A percentile compares a stretch with the other conserved stretches of the same genome.
phyloP scores from a whole-genome alignment of 2,113 vertebrate genomes.

The Conger conger region DNA sequence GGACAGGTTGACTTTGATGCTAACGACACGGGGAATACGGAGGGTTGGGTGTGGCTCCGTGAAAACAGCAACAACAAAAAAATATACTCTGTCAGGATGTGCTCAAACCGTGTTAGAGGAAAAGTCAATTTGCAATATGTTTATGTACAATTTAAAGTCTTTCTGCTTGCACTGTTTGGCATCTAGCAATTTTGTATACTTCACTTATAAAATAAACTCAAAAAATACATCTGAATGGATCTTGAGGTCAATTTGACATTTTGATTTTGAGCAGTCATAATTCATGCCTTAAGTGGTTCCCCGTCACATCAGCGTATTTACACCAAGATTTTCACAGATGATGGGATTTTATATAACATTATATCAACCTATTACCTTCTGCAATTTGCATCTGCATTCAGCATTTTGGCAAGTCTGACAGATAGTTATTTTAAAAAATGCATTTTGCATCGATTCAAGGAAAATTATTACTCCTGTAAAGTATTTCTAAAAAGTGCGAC shows the following conservation, averaged over 20 bases:
- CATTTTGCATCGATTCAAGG: too few species aligned
- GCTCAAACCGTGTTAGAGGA: too few species aligned
- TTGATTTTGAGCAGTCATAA: neutral
- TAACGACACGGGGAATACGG: neutral
- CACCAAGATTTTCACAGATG: too few species aligned
- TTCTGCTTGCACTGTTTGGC: neutral
- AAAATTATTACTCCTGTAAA: neutral
- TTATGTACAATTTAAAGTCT: neutral
- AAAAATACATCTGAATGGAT: neutral
- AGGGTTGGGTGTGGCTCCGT: neutral
- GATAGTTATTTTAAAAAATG: too few species aligned
- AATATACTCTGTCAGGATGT: neutral
- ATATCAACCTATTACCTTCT: too few species aligned
- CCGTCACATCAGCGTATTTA: too few species aligned
- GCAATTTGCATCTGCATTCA: too few species aligned
- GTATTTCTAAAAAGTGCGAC: neutral
- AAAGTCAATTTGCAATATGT: too few species aligned
- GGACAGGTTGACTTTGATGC: neutral
- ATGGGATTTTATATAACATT: too few species aligned
- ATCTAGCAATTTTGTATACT: neutral
- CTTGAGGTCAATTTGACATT: too few species aligned
- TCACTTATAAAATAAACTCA: neutral
- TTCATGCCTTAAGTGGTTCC: neutral
- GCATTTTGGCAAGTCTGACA: too few species aligned
- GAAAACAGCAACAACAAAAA: neutral